phyloP scores from a whole-genome alignment of 1,140 invertebrate species.

The Metopolophium dirhodum region DNA sequence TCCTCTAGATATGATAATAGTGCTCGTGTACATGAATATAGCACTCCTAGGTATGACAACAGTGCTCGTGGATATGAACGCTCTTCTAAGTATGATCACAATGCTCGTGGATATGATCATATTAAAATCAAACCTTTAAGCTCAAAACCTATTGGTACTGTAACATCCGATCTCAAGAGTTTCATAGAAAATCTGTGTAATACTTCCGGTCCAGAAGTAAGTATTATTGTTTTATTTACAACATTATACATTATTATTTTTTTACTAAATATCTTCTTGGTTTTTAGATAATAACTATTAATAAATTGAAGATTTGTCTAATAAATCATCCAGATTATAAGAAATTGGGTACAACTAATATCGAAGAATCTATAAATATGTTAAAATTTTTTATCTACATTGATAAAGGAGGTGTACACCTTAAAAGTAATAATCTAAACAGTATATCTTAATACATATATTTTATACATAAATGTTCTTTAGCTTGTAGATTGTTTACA shows the following conservation, averaged over 20 bases:
- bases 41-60: neutral
- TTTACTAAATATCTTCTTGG: neutral
- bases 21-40: neutral
- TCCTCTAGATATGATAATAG: neutral
- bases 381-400: slow-evolving; percentile 49
- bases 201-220: neutral
- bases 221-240: neutral
- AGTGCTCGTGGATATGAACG: neutral
- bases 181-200: neutral
- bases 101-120: slow-evolving; percentile 36
- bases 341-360: neutral
- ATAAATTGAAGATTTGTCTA: neutral
- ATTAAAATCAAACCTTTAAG: neutral
- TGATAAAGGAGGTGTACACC: slow-evolving; percentile 11
- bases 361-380: slow-evolving; percentile 31
- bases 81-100: neutral
- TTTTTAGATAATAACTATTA: neutral
- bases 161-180: neutral
- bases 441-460: neutral
- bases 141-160: neutral
- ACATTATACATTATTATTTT: neutral
- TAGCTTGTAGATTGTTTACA: neutral
- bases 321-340: slow-evolving; percentile 38
- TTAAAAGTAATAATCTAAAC: slow-evolving; percentile 23
- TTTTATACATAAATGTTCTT: neutral